Base-by-base conservation (phyloP, 2,113 vertebrate species). In the Recurvirostra avosetta region DNA sequence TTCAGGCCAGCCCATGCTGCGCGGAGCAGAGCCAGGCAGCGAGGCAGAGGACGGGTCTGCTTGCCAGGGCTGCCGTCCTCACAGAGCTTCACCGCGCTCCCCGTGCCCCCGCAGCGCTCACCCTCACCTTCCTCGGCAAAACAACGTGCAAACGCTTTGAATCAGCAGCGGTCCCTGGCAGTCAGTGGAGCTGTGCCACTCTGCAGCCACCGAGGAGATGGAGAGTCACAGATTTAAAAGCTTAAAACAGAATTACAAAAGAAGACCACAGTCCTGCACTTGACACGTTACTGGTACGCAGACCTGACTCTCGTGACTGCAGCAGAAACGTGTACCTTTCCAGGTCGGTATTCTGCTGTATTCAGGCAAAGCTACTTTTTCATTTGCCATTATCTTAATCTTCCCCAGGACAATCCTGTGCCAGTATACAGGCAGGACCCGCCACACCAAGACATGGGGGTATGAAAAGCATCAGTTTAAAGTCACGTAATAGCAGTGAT, bases 81-180 rank as follows among this genome's bases (percentile, higher is more conserved):
- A 0, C 8, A 6, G 65, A 27, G 65, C 58, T n/a, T 32, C 65
- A 27, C 58, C 3, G 0, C 1, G 3, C 32, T 56, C 61, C 45
- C 17, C 1, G 8, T 6, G 56, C 55, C 32, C 16, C 47, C 0
- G 0, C 0, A 0, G 38, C 4, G 3, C 76, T 41, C 12, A 2
- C 52, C 38, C 58, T 58, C 43, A 6, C 38, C 65, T 20, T 34
- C 59, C 30, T 26, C 58, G 36, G 72, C 34, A 66, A 61, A 83
- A 66, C 43, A 27, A 27, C 15, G 1, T 3, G 8, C n/a, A 73
- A 36, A 78, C 0, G 1, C 21, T 13, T 23, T 0, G 1, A 34
- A 34, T 15, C 49, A 23, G 13, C 11, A 6, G n/a, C 23, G 50
- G 19, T 22, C 30, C 4, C 0, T 19, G n/a, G 13, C 27, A 43